A percentile compares a stretch with the other conserved stretches of the same genome.
Conservation (phyloP, 2,797 vertebrate species). For the Cetoscarus ocellatus region DNA sequence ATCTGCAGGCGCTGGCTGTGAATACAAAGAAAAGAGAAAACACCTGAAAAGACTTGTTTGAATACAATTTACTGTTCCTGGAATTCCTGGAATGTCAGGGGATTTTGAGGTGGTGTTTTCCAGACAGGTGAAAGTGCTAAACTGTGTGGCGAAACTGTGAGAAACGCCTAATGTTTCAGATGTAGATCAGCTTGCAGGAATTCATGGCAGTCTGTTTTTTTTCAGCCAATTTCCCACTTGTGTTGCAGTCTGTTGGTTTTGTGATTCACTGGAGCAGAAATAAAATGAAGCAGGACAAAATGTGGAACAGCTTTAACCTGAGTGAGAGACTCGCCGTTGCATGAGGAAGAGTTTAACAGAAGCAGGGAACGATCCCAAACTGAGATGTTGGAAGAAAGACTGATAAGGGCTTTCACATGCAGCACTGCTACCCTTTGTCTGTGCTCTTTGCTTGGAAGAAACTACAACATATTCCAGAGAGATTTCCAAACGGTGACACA, state of each 20-base stretch:
- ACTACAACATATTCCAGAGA: too few species aligned
- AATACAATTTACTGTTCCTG: conserved; percentile 15
- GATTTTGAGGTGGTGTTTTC: background rate
- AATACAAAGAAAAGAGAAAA: too few species aligned
- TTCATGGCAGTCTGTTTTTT: background rate
- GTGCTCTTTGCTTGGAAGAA: too few species aligned
- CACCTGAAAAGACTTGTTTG: background rate
- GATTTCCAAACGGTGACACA: too few species aligned
- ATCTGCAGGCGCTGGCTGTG: background rate
- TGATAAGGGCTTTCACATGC: background rate
- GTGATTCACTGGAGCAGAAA: background rate
- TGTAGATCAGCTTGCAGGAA: conserved; percentile 7
- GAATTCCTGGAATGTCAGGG: conserved; percentile 38
- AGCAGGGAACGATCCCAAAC: background rate
- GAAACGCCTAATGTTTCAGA: background rate
- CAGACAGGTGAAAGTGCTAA: conserved; percentile 2
- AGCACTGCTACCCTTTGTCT: background rate
- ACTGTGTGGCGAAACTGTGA: background rate
- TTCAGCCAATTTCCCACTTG: conserved; percentile 5
- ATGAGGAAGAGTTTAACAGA: background rate
- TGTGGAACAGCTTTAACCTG: background rate
- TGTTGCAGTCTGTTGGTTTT: conserved; percentile 1
- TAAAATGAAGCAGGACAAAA: background rate
- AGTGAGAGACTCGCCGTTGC: background rate
- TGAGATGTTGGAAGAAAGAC: background rate